Evolutionary conservation across 2,888 invertebrate genomes (phyloP), one percentile per base, ranked within the genome.

Genomic region (Pilophorus perplexus): DNA sequence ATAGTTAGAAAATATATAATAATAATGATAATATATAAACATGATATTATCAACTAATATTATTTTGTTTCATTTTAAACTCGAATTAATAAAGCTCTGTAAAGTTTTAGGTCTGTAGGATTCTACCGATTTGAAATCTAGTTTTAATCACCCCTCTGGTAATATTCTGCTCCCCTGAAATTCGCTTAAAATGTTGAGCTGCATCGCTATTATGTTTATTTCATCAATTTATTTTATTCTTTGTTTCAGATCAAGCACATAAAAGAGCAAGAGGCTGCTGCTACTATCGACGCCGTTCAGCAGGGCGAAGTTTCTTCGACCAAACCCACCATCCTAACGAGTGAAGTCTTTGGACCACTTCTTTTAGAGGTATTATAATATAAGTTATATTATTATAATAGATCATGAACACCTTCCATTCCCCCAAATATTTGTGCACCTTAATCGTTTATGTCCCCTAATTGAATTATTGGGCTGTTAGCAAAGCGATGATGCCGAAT

Each of bases 251-350:
- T 69, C 50, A 55, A 44, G 46, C 40, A 22, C 12, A 84, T 86
- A 74, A 84, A 84, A 76, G 77, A 80, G 74, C 80, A 80, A 78
- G 82, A 80, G 72, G 80, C 76, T 68, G 75, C 75, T 68, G 71
- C 71, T 12, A 69, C 71, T 23, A 77, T 80, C 72, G 84, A 87
- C 80, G 94, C 93, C 72, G 91, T 95, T 72, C 95, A 96, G 81
- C 93, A 90, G 78, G 94, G 93, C 74, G 95, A 96, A 81, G 93
- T 96, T 72, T 93, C 91, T 74, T 95, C 95, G 72, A 93, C 93
- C 72, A 90, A 92, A 79, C 90, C 92, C 70, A 83, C 83, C 73
- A 83, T 87, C 74, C 79, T 88, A 73, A 83, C 85, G 74, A 85
- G 84, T 78, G 86, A 87, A 75, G 81, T 87, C 73, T 82, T 87